These are phyloP conservation scores for Pteronura brasiliensis DNA, from an alignment of 2,113 vertebrate genomes.

Conservation along the genomic window DNA sequence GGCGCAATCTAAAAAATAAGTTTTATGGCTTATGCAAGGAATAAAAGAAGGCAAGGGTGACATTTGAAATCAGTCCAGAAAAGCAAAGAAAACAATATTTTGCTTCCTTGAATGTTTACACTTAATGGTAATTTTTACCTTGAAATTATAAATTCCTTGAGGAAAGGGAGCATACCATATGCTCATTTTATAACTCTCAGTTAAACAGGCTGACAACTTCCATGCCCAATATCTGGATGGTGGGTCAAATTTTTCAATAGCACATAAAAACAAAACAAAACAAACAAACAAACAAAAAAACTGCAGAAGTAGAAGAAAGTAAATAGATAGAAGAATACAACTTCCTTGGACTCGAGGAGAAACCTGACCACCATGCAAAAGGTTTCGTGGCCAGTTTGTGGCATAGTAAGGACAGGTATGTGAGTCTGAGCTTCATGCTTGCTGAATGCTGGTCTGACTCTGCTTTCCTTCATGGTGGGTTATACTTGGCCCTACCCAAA, in stretches of 20 bases:
- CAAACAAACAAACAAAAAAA: neutral
- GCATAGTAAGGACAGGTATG: neutral
- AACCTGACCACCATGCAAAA: neutral
- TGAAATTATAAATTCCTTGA: neutral
- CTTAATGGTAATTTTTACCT: conserved; percentile 10
- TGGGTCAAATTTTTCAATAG: neutral
- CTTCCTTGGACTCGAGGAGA: neutral
- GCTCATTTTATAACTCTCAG: neutral
- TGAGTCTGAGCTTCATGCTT: neutral
- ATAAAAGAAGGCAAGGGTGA: neutral
- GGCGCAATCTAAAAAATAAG: neutral
- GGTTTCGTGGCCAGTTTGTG: neutral
- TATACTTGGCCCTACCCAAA: neutral
- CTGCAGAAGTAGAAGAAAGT: neutral
- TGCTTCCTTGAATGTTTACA: neutral
- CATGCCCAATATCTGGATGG: neutral
- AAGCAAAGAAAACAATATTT: conserved; percentile 10
- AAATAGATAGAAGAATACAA: neutral
- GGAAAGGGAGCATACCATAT: neutral
- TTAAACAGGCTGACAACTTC: neutral
- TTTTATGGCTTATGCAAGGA: neutral
- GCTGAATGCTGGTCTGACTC: neutral
- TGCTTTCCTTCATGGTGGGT: no score
- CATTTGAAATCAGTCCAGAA: neutral
- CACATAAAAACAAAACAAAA: neutral